These are phyloP conservation scores for Paralvinella palmiformis DNA, from an alignment of 1,140 invertebrate species.

Conservation along the genomic window DNA sequence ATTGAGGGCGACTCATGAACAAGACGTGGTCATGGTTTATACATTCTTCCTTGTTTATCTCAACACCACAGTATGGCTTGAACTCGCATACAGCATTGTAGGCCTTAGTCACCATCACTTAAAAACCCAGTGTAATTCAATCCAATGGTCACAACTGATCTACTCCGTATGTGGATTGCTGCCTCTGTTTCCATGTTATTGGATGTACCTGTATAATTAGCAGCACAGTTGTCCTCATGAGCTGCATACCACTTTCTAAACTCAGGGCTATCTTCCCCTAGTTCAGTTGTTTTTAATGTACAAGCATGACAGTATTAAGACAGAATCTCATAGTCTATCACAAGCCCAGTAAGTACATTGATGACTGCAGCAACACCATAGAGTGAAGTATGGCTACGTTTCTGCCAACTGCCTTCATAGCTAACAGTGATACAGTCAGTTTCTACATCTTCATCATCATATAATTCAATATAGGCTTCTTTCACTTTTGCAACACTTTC, in stretches of 20 bases:
- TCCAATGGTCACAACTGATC: conserved; percentile 1
- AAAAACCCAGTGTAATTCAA: conserved; percentile 8
- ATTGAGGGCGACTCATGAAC: too few species aligned
- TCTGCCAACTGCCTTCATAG: conserved; percentile 1
- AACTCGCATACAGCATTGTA: neutral
- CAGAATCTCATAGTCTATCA: neutral
- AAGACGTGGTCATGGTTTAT: conserved; percentile 9
- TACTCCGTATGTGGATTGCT: neutral
- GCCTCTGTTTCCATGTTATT: conserved; percentile 3
- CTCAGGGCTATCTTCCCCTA: neutral
- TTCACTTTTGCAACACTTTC: too few species aligned
- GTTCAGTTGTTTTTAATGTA: neutral
- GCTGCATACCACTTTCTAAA: neutral
- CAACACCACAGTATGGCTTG: conserved; percentile 2
- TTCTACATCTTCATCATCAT: neutral
- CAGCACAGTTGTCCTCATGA: conserved; percentile 1
- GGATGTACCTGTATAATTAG: conserved; percentile 6
- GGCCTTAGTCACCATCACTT: conserved; percentile 11
- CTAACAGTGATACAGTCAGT: neutral
- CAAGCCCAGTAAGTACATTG: neutral
- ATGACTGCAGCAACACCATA: conserved; percentile 1
- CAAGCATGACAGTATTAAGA: neutral
- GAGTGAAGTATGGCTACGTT: neutral
- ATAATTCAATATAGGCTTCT: too few species aligned
- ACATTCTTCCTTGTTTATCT: conserved; percentile 7